These are phyloP conservation scores for Polymixis flavicincta DNA, from an alignment of 2,888 invertebrate species.

Conservation along the genomic window DNA sequence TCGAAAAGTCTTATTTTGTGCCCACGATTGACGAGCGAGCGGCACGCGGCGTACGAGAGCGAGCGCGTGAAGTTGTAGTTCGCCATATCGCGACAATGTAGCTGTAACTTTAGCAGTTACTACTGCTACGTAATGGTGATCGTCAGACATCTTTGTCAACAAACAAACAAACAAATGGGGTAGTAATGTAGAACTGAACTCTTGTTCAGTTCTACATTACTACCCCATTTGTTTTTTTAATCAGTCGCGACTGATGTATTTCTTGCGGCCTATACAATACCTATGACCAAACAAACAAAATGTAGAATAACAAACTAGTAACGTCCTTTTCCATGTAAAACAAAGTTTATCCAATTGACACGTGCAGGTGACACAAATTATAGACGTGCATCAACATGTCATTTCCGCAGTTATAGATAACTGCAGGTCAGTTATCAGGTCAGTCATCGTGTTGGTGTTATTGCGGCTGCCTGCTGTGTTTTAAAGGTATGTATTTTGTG, in stretches of 20 bases:
- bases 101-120: no score
- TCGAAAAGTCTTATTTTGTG: neutral
- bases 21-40: no score
- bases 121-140: neutral
- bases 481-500: slow-evolving; percentile 18
- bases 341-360: slow-evolving; percentile 47
- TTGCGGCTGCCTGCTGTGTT: slow-evolving; percentile 1
- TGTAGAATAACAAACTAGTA: slow-evolving; percentile 7
- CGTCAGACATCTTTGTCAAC: no score
- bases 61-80: no score
- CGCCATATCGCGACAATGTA: no score
- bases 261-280: neutral
- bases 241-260: neutral
- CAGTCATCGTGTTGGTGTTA: slow-evolving; percentile 22
- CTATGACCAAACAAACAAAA: slow-evolving; percentile 33
- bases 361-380: slow-evolving; percentile 26
- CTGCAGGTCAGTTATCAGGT: slow-evolving; percentile 8
- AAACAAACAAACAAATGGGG: no score
- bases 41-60: no score
- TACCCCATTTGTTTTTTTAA: neutral
- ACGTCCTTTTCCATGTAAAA: slow-evolving; percentile 25
- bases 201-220: neutral
- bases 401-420: slow-evolving; percentile 33
- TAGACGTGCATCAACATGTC: slow-evolving; percentile 15
- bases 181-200: no score